Evolutionary conservation across 2,113 vertebrate genomes (phyloP).

Genomic region (Ammodytes dubius): DNA sequence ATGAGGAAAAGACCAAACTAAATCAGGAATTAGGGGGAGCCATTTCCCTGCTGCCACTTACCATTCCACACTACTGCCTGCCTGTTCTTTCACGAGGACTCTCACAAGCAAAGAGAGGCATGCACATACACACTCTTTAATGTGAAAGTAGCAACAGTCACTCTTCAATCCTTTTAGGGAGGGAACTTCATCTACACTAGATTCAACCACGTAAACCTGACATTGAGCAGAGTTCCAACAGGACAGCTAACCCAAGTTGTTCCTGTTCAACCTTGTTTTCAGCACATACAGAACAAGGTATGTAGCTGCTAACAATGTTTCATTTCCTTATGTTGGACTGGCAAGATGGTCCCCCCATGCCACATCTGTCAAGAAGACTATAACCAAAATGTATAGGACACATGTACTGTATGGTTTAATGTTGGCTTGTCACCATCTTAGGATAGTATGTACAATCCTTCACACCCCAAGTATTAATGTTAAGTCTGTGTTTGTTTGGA

Average conservation of each 20-base stretch:
- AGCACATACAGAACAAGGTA: constrained; percentile 29
- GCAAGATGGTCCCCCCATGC: constrained; percentile 7
- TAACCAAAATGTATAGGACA: constrained; percentile 24
- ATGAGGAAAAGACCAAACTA: constrained; percentile 74
- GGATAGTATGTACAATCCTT: too few species aligned
- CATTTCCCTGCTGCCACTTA: constrained; percentile 71
- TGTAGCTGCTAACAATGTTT: constrained; percentile 8
- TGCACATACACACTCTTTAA: constrained; percentile 30
- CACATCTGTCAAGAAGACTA: constrained; percentile 33
- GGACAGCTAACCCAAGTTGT: not conserved
- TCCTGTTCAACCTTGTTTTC: constrained; percentile 26
- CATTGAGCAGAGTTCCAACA: not conserved
- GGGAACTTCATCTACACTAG: constrained; percentile 25
- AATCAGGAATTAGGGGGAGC: constrained; percentile 68
- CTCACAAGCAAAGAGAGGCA: not conserved
- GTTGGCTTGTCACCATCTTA: too few species aligned
- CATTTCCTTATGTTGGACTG: constrained; percentile 22
- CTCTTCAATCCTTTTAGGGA: not conserved
- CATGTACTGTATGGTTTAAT: too few species aligned
- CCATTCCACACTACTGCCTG: constrained; percentile 45
- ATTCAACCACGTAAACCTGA: constrained; percentile 31
- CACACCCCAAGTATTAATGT: too few species aligned
- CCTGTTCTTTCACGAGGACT: constrained; percentile 14
- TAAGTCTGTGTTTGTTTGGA: too few species aligned
- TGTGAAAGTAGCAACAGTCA: constrained; percentile 43